phyloP scores from a whole-genome alignment of 2,888 invertebrate species.

The Campoplex nolae region DNA sequence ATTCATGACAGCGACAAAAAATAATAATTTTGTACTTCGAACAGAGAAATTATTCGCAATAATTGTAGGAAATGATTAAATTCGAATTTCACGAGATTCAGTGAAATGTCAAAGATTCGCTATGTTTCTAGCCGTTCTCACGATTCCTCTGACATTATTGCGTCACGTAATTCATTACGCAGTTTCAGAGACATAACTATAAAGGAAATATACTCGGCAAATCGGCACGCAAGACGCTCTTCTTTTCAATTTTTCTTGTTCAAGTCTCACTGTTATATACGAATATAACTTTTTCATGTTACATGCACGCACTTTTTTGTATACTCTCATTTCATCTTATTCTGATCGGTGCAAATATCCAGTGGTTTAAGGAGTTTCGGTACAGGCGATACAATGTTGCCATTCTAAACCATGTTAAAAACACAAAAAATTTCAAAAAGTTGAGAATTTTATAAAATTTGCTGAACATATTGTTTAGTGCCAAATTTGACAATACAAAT shows the following conservation, averaged over 20 bases:
- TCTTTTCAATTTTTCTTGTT: conserved; percentile 53
- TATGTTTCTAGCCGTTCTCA: conserved; percentile 44
- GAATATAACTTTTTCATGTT: conserved; percentile 18
- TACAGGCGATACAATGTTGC: too few relatives aligned
- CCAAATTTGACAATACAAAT: too few relatives aligned
- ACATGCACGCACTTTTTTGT: not conserved
- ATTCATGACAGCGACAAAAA: not conserved
- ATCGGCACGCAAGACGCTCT: conserved; percentile 36
- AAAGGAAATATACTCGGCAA: conserved; percentile 25
- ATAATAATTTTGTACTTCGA: not conserved
- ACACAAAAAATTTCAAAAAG: too few relatives aligned
- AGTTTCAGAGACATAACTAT: conserved; percentile 35
- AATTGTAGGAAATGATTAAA: conserved; percentile 33
- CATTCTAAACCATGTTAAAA: too few relatives aligned
- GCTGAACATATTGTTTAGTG: too few relatives aligned
- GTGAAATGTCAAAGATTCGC: conserved; percentile 40
- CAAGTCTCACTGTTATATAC: conserved; percentile 47
- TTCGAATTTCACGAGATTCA: conserved; percentile 14
- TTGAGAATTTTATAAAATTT: too few relatives aligned
- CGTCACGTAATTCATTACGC: conserved; percentile 59
- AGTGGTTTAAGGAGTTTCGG: too few relatives aligned
- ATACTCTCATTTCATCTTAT: not conserved
- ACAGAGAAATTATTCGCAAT: not conserved
- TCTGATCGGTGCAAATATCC: not conserved
- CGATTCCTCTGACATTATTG: conserved; percentile 42